Conservation (phyloP, 2,113 vertebrate genomes). For the Myrmecophaga tridactyla region DNA sequence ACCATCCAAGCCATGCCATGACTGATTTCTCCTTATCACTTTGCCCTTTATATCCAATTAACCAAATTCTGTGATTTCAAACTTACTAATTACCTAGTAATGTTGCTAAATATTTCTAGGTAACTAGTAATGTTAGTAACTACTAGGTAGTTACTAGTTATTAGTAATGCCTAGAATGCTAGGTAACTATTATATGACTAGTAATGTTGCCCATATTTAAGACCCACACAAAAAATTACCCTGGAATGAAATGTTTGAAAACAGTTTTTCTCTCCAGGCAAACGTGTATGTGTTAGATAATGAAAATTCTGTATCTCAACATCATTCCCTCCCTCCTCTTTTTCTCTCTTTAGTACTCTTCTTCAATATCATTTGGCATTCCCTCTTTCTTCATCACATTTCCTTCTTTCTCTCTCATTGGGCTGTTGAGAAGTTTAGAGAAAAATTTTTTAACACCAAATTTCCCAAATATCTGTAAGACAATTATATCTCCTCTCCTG, state of each 20-base stretch:
- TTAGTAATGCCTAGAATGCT: no score
- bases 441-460: neutral
- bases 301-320: accelerated
- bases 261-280: neutral
- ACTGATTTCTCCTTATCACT: neutral
- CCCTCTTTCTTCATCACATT: neutral
- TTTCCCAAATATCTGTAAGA: neutral
- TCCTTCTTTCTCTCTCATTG: neutral
- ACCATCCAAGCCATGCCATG: accelerated
- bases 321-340: accelerated
- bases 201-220: neutral
- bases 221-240: neutral
- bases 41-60: neutral
- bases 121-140: no score
- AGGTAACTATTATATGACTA: no score
- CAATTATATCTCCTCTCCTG: neutral
- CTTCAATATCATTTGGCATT: neutral
- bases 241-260: no score
- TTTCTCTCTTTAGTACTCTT: neutral
- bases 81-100: no score
- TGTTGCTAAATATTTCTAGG: no score
- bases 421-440: neutral
- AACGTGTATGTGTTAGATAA: accelerated
- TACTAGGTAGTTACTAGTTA: no score
- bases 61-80: neutral